These are phyloP conservation scores for Petromus typicus DNA, from an alignment of 2,113 vertebrate genomes.

Conservation along the genomic window DNA sequence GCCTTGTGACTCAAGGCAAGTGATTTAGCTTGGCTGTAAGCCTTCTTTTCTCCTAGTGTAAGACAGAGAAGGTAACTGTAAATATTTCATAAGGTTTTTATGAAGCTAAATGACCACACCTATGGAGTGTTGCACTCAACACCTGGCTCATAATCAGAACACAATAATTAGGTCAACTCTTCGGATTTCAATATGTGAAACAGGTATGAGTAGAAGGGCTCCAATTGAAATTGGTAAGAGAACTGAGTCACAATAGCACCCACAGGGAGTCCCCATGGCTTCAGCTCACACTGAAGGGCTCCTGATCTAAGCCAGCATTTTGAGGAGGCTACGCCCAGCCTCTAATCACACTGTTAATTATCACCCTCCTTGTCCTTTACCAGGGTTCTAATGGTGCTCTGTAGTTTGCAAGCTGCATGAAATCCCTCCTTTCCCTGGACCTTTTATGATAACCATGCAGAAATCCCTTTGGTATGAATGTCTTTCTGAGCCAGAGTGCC, in stretches of 20 bases:
- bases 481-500: constrained; percentile 58
- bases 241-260: fast-evolving
- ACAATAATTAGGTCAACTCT: constrained; percentile 28
- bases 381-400: neutral
- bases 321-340: neutral
- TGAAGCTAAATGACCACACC: constrained; percentile 51
- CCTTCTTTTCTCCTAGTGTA: constrained; percentile 22
- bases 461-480: constrained; percentile 56
- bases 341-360: neutral
- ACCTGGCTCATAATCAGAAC: constrained; percentile 19
- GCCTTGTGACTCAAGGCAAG: constrained; percentile 49
- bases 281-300: neutral
- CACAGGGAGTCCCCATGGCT: neutral
- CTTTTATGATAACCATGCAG: constrained; percentile 14
- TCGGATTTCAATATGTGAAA: constrained; percentile 43
- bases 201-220: neutral
- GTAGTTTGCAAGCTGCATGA: neutral
- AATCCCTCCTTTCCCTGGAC: neutral
- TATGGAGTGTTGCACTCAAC: constrained; percentile 54
- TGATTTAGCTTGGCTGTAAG: constrained; percentile 57
- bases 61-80: constrained; percentile 35
- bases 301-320: neutral
- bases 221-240: neutral
- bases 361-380: neutral
- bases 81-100: constrained; percentile 69